Evolutionary conservation across 2,113 vertebrate genomes (phyloP).

Genomic region (Todiramphus saurophagus): DNA sequence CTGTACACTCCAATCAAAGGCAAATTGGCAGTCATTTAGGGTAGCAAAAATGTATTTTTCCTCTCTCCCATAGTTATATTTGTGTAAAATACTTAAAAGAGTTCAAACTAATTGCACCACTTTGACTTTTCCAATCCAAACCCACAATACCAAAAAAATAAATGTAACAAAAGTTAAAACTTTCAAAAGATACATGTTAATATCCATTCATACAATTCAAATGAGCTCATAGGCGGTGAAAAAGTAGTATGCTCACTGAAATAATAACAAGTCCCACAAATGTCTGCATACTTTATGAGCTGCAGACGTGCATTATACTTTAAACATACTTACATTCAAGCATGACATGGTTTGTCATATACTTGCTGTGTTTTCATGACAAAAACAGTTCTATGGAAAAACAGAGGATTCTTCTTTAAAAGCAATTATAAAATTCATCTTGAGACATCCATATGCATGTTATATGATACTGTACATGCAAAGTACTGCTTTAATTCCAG

Average conservation of each 20-base stretch:
- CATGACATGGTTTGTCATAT: neutral
- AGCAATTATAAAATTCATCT: slow-evolving; percentile 15
- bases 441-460: neutral
- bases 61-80: neutral
- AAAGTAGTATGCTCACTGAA: neutral
- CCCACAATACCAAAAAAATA: neutral
- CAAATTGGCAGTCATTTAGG: neutral
- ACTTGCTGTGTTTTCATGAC: slow-evolving; percentile 29
- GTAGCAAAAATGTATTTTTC: neutral
- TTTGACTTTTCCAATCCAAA: neutral
- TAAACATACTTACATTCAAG: slow-evolving; percentile 8
- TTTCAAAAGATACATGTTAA: neutral
- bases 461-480: neutral
- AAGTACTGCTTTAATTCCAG: neutral
- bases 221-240: neutral
- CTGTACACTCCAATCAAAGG: neutral
- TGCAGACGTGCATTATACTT: slow-evolving; percentile 52
- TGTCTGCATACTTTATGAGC: slow-evolving; percentile 55
- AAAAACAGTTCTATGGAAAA: slow-evolving; percentile 17
- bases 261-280: slow-evolving; percentile 44
- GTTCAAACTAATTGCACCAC: neutral
- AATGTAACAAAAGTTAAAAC: neutral
- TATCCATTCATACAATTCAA: neutral
- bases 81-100: neutral
- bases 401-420: neutral